These are phyloP conservation scores for Atherinomorus stipes DNA, from an alignment of 2,113 vertebrate species.

Conservation along the genomic window DNA sequence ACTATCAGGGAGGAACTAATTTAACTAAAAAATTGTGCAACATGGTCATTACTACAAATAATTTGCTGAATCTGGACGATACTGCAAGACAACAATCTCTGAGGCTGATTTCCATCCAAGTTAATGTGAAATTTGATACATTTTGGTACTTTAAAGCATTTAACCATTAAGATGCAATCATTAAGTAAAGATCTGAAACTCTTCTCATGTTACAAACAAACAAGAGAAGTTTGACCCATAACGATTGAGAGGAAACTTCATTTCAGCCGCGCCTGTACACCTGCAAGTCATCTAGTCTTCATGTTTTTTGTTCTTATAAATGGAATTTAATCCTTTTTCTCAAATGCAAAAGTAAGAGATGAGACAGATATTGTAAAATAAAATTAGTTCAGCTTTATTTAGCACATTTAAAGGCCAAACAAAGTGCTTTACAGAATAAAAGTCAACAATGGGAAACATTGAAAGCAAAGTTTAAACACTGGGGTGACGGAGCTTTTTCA, in stretches of 20 bases:
- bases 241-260: slow-evolving; percentile 21
- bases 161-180: slow-evolving; percentile 12
- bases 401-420: too few species aligned
- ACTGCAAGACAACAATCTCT: too few species aligned
- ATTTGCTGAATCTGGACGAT: not conserved
- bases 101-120: not conserved
- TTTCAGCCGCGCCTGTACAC: not conserved
- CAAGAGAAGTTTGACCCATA: slow-evolving; percentile 23
- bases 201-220: slow-evolving; percentile 34
- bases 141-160: slow-evolving; percentile 25
- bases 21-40: too few species aligned
- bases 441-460: too few species aligned
- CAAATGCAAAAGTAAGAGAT: too few species aligned
- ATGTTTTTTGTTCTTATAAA: slow-evolving; percentile 1
- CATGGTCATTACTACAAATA: too few species aligned
- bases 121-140: slow-evolving; percentile 4
- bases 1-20: too few species aligned
- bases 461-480: too few species aligned
- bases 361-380: not conserved
- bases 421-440: too few species aligned
- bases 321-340: not conserved
- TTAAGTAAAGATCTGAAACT: slow-evolving; percentile 4
- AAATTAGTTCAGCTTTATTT: too few species aligned
- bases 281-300: slow-evolving; percentile 25
- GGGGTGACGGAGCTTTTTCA: too few species aligned